Base-by-base conservation (phyloP, 2,888 invertebrate species). In the Cantharis flavilabris region DNA sequence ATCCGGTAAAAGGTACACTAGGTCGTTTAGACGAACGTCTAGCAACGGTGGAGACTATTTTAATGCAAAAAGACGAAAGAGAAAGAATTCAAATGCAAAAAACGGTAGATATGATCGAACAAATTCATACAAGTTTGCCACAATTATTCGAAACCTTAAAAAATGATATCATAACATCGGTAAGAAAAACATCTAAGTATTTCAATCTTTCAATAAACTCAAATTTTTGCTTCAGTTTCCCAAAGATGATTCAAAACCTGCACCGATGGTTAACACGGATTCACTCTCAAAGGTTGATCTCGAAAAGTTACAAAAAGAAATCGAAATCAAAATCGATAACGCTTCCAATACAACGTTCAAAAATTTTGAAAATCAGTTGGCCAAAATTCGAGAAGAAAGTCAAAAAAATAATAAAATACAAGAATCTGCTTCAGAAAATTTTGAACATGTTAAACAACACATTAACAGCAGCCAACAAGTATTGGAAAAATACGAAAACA, bases 21-120 rank as follows among this genome's bases (percentile, higher is more conserved):
- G 91, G 91, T 0, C 89, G 94, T 70, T 88, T 96, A 65, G 96
- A 96, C 83, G 95, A 95, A 80, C 90, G 94, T 76, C 88, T 96
- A 72, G 93, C 93, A 13, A 93, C 93, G 81, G 93, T 96, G 7
- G 95, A 96, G 87, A 94, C 94, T 70, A 91, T 94, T 86, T 88
- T 95, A 72, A 90, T 94, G 83, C 92, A 93, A 91, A 92, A 91
- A 87, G 93, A 94, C 83, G 93, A 93, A 85, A 89, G 92, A 75
- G 93, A 93, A 83, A 90, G 92, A 80, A 89, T 89, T 64, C 92
- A 92, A 71, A 89, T 92, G 80, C 91, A 92, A 83, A 92, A 92
- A 84, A 92, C 91, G 0, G 90, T 90, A 71, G 92, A 92, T 77
- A 89, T 90, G 2, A 87, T 94, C 28, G 89, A 90, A 75, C 88